A percentile compares a stretch with the other conserved stretches of the same genome.
These are phyloP conservation scores for Colinus virginianus DNA, from an alignment of 2,113 vertebrate species.

Conservation along the genomic window DNA sequence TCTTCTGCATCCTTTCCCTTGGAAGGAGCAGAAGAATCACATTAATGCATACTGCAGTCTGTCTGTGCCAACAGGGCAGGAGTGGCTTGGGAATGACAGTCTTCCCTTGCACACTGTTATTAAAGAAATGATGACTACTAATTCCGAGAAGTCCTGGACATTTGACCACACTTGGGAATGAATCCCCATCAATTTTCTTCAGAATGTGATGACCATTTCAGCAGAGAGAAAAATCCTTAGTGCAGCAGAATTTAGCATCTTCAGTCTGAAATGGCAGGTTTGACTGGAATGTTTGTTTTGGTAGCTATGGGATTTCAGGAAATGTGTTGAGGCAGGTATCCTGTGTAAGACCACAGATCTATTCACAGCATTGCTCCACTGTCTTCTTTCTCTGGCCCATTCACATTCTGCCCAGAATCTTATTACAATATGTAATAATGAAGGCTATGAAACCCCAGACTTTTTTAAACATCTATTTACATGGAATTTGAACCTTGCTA, in stretches of 20 bases:
- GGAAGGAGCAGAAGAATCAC: neutral
- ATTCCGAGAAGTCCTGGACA: constrained; percentile 13
- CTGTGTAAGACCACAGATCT: neutral
- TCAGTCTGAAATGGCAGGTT: neutral
- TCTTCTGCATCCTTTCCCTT: constrained; percentile 2
- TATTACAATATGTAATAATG: neutral
- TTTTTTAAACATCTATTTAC: neutral
- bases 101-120: constrained; percentile 11
- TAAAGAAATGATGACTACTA: constrained; percentile 27
- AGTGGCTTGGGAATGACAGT: constrained; percentile 23
- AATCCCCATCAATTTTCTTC: neutral
- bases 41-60: neutral
- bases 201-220: accelerated
- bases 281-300: neutral
- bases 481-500: constrained; percentile 57
- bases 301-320: neutral
- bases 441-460: neutral
- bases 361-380: neutral
- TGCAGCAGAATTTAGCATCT: constrained; percentile 12
- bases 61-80: constrained; percentile 42
- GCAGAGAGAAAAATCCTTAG: neutral
- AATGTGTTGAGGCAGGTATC: constrained; percentile 3
- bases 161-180: neutral
- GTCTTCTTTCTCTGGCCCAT: neutral
- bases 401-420: neutral